These are phyloP conservation scores for Thymelicus lineola DNA, from an alignment of 2,888 invertebrate genomes.

Conservation along the genomic window DNA sequence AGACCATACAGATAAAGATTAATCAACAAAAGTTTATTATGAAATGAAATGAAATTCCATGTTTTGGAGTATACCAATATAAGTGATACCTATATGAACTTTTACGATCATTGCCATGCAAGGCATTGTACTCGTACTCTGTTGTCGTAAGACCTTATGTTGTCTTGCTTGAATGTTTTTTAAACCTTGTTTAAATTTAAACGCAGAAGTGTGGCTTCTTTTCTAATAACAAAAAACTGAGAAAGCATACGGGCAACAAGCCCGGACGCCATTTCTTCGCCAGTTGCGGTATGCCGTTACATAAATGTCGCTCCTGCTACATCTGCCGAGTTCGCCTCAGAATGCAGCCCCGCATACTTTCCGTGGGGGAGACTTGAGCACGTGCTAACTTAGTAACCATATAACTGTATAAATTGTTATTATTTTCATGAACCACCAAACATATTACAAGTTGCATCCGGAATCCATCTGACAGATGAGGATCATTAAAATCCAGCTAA, in stretches of 20 bases:
- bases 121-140: background rate
- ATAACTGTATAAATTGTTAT: conserved; percentile 40
- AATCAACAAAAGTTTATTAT: no score
- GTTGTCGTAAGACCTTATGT: background rate
- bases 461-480: no score
- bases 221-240: conserved; percentile 42
- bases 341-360: conserved; percentile 54
- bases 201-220: conserved; percentile 32
- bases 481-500: no score
- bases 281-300: conserved; percentile 56
- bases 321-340: conserved; percentile 56
- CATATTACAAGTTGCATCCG: background rate
- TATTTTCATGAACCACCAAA: conserved; percentile 10
- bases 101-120: background rate
- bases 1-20: no score
- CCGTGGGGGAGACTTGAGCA: conserved; percentile 48
- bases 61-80: no score
- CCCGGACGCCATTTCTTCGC: conserved; percentile 47
- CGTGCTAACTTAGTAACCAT: conserved; percentile 52
- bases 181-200: background rate
- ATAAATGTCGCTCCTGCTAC: conserved; percentile 53
- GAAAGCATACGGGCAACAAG: conserved; percentile 46
- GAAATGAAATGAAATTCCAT: no score
- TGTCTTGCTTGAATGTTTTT: background rate
- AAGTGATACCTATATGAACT: background rate